Percentiles rank a stretch among this genome's conserved stretches.
These are phyloP conservation scores for Novumbra hubbsi DNA, from an alignment of 2,797 vertebrate genomes.

Conservation along the genomic window DNA sequence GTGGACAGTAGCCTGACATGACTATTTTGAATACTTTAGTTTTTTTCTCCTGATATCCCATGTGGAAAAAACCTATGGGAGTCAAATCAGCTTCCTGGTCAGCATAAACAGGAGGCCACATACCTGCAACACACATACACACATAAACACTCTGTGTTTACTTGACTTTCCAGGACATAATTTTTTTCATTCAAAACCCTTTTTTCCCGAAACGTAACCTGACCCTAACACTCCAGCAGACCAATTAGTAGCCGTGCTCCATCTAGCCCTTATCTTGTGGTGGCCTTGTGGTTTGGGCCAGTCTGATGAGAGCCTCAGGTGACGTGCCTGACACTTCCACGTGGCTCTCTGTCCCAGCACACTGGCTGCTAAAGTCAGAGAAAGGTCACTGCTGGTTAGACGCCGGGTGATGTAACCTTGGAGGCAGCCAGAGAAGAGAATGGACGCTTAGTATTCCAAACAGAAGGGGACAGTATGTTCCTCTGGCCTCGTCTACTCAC, in stretches of 20 bases:
- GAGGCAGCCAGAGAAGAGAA: constrained; percentile 33
- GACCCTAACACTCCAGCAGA: background rate
- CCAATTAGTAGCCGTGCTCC: background rate
- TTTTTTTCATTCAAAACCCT: too few relatives aligned
- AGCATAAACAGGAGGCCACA: constrained; percentile 48
- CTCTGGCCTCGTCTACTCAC: constrained; percentile 25
- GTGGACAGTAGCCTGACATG: too few relatives aligned
- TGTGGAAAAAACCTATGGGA: constrained; percentile 46
- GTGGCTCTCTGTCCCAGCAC: constrained; percentile 27
- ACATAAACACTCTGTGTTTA: constrained; percentile 19
- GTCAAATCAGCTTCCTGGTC: constrained; percentile 55
- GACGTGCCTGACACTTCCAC: constrained; percentile 9
- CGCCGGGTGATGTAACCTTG: constrained; percentile 57
- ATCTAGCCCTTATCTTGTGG: background rate
- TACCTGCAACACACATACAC: constrained; percentile 18
- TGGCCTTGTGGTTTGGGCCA: background rate
- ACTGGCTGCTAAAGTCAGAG: constrained; percentile 47
- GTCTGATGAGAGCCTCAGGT: constrained; percentile 19
- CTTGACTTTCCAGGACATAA: too few relatives aligned
- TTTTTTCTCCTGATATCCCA: background rate
- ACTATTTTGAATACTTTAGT: background rate
- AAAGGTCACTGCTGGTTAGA: constrained; percentile 55
- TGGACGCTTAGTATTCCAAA: constrained; percentile 48
- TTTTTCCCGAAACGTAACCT: too few relatives aligned
- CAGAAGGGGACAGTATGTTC: constrained; percentile 53